Evolutionary conservation across 2,888 invertebrate genomes (phyloP), one percentile per base, ranked within the genome.

Genomic region (Pegoplata infirma): DNA sequence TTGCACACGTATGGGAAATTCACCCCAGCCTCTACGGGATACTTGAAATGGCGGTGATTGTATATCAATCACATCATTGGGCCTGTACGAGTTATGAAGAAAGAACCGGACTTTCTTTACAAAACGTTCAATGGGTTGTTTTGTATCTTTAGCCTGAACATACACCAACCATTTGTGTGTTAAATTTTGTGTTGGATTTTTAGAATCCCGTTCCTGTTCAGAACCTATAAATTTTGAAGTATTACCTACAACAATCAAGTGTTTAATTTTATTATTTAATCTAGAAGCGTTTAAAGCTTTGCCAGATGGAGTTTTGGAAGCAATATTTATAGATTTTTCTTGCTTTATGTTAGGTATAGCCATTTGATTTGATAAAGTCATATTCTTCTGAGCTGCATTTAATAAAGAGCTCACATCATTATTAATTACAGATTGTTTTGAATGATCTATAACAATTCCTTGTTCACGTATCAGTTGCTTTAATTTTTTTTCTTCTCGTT

Each of bases 121-220:
- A 84, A 94, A 93, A 56, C 91, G 89, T 16, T 93, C 91, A 78
- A 93, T 91, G 21, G 92, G 92, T 78, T 90, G 90, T 23, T 92
- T 92, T 74, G 92, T 91, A 14, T 84, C 82, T 66, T 93, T 92
- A 0, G 94, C 94, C 83, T 96, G 92, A 1, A 97, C 93, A 90
- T 97, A 97, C 69, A 97, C 92, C 90, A 97, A 92, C 97, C 97
- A 97, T 88, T 96, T 96, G 90, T 97, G 96, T 6, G 95, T 96
- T 19, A 95, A 95, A 0, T 94, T 93, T 55, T 74, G 47, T 28
- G 92, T 91, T 25, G 92, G 89, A n/a, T 68, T 19, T 14, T 74
- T 72, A 0, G 14, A 8, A 1, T 61, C 51, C 25, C 36, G 32
- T 7, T 73, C 80, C n/a, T 53, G 40, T 19, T 93, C 93, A 84